Conservation (phyloP, 2,888 invertebrate genomes). For the Cremastinae sp. region DNA sequence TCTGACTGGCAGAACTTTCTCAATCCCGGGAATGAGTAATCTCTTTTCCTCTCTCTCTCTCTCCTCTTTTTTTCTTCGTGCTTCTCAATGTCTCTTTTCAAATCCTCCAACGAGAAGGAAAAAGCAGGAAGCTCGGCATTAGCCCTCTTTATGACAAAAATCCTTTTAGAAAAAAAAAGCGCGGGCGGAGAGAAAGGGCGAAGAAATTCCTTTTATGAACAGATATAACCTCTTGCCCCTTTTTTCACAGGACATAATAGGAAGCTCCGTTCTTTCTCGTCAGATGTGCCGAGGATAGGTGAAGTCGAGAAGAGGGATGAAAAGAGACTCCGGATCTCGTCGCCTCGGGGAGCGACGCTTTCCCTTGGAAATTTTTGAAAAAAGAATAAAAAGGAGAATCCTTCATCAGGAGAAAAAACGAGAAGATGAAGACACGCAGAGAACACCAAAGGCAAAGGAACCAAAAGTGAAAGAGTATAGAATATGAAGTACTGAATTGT, state of each 20-base stretch:
- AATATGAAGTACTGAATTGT: background rate
- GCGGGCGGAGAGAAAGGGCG: background rate
- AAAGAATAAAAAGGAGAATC: constrained; percentile 40
- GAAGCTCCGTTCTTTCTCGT: background rate
- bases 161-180: background rate
- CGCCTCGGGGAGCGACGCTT: constrained; percentile 20
- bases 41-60: background rate
- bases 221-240: background rate
- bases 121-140: constrained; percentile 1
- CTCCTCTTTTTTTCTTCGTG: background rate
- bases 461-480: background rate
- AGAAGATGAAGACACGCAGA: background rate
- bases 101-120: background rate
- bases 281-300: constrained; percentile 14
- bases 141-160: constrained; percentile 3
- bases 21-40: constrained; percentile 12
- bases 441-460: background rate
- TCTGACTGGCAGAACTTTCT: background rate
- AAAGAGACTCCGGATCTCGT: constrained; percentile 13
- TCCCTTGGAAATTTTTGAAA: constrained; percentile 3
- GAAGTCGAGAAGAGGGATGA: constrained; percentile 19
- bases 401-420: constrained; percentile 50
- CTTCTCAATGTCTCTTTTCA: constrained; percentile 5
- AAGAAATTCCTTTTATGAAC: no score
- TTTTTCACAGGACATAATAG: background rate